Evolutionary conservation across 2,888 invertebrate species (phyloP), one percentile per base, ranked within the genome.

Genomic region (Elegia similella): DNA sequence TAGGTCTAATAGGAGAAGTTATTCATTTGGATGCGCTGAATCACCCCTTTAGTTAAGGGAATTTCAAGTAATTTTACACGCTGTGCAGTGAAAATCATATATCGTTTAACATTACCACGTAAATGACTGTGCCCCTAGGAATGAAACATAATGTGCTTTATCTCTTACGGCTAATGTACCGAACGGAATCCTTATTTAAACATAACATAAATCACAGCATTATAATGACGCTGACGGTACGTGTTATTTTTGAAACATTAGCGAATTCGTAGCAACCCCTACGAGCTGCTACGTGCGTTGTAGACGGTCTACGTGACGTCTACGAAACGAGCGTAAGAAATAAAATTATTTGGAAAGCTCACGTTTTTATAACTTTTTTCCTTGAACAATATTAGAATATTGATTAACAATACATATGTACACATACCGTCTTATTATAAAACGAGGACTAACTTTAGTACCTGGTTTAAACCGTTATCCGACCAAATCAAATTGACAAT

Each of bases 291-390:
- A 56, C 56, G 56, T 16, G 50, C 12, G 30, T 32, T 23, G 56
- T 56, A 56, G 56, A 56, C 13, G 32, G 43, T 50, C 56, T 56
- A 56, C 56, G 56, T 56, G 42, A 42, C 42, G 42, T 34, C 50
- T 56, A 56, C 56, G 56, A 50, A 56, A 42, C 32, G 16, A 32
- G 16, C 32, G n/a, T 17, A 7, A 15, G 43, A 54, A 30, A 53
- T 13, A 13, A 42, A 16, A n/a, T 53, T 53, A 48, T 43, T 43
- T 43, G 15, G 48, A 32, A 17, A 32, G 30, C 32, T 13, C 13
- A 0, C 38, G 10, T 30, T 8, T 48, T 30, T 48, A n/a, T 12
- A 1, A 8, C 8, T 6, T n/a, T 38, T 46, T 13, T 50, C 48
- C 32, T 10, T n/a, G 15, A 44, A 44, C 23, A 16, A 17, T 6